phyloP scores from a whole-genome alignment of 1,140 invertebrate genomes.

The Zaprionus capensis region DNA sequence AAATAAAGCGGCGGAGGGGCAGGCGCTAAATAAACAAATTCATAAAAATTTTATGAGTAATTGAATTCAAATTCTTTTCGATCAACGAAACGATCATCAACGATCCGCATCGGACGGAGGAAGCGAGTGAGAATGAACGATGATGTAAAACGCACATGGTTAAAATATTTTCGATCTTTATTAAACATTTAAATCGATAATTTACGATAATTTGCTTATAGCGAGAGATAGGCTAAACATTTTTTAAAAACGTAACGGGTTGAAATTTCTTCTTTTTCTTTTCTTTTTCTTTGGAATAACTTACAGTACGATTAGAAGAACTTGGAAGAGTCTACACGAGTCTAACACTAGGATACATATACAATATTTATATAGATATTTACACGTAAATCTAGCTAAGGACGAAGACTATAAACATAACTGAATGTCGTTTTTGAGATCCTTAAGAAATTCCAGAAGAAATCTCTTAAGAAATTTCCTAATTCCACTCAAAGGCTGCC shows the following conservation, averaged over 20 bases:
- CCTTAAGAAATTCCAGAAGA: conserved; percentile 68
- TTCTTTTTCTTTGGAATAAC: conserved; percentile 56
- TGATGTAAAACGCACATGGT: conserved; percentile 60
- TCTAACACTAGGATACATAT: conserved; percentile 64
- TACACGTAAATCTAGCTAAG: conserved; percentile 41
- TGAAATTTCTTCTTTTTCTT: neutral
- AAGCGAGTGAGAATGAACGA: conserved; percentile 1
- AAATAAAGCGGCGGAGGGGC: conserved; percentile 25
- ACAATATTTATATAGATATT: conserved; percentile 25
- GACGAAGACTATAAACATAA: conserved; percentile 65
- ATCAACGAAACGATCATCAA: conserved; percentile 8
- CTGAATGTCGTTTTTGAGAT: conserved; percentile 77
- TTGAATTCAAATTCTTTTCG: conserved; percentile 55
- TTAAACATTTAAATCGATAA: conserved; percentile 59
- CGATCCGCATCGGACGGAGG: neutral
- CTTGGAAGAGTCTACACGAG: conserved; percentile 25
- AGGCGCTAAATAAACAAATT: conserved; percentile 67
- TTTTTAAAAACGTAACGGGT: neutral
- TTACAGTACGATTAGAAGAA: conserved; percentile 49
- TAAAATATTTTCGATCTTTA: conserved; percentile 76
- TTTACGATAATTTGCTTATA: conserved; percentile 5
- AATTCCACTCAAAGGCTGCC: conserved; percentile 68
- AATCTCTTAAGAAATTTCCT: conserved; percentile 51
- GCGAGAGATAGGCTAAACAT: conserved; percentile 6
- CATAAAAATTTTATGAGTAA: conserved; percentile 80